Base-by-base conservation (phyloP, 1,140 invertebrate species). In the Euborellia annulipes region DNA sequence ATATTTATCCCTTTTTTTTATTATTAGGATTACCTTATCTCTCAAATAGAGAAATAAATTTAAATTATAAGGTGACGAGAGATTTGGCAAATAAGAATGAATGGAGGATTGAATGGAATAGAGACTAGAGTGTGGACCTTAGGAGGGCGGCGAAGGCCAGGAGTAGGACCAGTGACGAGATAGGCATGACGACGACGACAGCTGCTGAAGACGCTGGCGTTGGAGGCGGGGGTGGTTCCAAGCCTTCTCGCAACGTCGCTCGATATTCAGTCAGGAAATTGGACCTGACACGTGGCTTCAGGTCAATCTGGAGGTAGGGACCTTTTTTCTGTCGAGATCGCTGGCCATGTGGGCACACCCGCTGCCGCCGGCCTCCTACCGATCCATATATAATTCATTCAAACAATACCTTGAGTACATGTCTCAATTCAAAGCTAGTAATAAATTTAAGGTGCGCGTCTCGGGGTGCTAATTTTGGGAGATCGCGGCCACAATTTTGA, bases 201-300 rank as follows among this genome's bases (percentile, higher is more conserved):
- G n/a, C n/a, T n/a, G n/a, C n/a, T n/a, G n/a, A n/a, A n/a, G n/a
- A n/a, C n/a, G n/a, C n/a, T n/a, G n/a, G n/a, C n/a, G n/a, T n/a
- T n/a, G 42, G 8, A 2, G 42, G 19, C 21, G 16, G 14, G 1
- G 45, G 22, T 3, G 36, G 38, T 16, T 14, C 21, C 22, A 46
- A 20, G 2, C 45, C 45, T 1, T 21, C 36, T 1, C 13, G n/a
- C 3, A 27, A 14, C 1, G 45, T 36, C 7, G 27, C 27, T n/a
- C 13, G 8, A 20, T 46, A 46, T 36, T 46, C 45, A 8, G 41
- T 21, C 2, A 46, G 36, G 37, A 46, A 46, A 21, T 46, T 46
- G 1, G 4, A 2, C 2, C 23, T 14, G 3, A 46, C 45, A 11
- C 16, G n/a, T 8, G 36, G 19, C 14, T 9, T 40, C 16, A 11